Evolutionary conservation across 2,888 invertebrate genomes (phyloP).

Genomic region (Nephrotoma appendiculata): DNA sequence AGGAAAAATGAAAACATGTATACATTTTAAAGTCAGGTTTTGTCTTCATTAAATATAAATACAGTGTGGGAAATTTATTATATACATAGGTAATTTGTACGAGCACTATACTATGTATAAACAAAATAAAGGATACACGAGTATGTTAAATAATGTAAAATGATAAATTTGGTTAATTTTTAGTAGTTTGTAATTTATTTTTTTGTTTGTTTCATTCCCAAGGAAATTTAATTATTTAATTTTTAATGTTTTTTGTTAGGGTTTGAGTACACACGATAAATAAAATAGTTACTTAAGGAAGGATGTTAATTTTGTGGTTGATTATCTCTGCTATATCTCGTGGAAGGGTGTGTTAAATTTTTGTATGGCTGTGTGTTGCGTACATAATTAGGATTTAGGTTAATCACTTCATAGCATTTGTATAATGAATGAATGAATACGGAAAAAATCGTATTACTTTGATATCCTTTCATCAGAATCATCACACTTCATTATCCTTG

Average conservation of each 20-base stretch:
- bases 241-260: background rate
- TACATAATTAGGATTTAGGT: background rate
- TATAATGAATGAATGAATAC: background rate
- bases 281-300: background rate
- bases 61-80: background rate
- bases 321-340: background rate
- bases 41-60: background rate
- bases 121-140: background rate
- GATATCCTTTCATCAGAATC: background rate
- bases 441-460: background rate
- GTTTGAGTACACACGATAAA: background rate
- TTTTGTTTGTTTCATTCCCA: background rate
- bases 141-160: background rate
- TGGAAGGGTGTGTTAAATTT: background rate
- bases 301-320: background rate
- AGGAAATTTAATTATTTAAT: background rate
- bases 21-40: background rate
- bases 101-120: background rate
- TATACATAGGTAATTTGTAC: background rate
- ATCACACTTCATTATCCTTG: background rate
- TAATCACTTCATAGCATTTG: background rate
- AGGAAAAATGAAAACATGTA: background rate
- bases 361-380: background rate
- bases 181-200: background rate
- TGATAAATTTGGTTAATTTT: background rate